These are phyloP conservation scores for Habrosyne pyritoides DNA, from an alignment of 2,888 invertebrate genomes.

Conservation along the genomic window DNA sequence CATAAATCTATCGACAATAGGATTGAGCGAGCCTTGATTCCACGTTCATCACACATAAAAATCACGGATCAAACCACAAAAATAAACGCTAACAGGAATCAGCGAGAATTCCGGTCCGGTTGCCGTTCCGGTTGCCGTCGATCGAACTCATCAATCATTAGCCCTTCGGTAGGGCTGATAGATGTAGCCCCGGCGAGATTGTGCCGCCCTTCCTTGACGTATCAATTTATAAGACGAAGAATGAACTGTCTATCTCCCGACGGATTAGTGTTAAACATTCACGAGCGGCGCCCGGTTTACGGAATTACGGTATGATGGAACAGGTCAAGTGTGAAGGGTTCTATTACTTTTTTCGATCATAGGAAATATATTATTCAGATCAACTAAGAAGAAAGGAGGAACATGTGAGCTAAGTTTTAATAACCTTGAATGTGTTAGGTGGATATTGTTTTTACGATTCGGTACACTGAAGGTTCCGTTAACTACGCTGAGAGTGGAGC, in stretches of 20 bases:
- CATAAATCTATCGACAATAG: not conserved
- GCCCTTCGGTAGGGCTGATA: slow-evolving; percentile 55
- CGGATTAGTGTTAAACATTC: slow-evolving; percentile 60
- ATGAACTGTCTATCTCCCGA: slow-evolving; percentile 64
- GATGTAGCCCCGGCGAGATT: slow-evolving; percentile 70
- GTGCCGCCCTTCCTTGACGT: slow-evolving; percentile 63
- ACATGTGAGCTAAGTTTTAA: too few relatives aligned
- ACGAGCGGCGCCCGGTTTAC: slow-evolving; percentile 17
- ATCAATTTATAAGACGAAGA: slow-evolving; percentile 81
- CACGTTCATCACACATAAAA: slow-evolving; percentile 20
- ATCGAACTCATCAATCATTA: slow-evolving; percentile 74
- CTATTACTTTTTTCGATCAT: not conserved
- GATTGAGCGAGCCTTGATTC: slow-evolving; percentile 4
- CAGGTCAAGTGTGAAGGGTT: not conserved
- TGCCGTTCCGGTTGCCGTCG: slow-evolving; percentile 43
- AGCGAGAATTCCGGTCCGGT: slow-evolving; percentile 36
- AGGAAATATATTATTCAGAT: too few relatives aligned
- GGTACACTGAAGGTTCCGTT: too few relatives aligned
- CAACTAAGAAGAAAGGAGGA: too few relatives aligned
- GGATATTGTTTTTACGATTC: too few relatives aligned
- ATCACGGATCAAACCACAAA: slow-evolving; percentile 31
- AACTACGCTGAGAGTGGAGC: too few relatives aligned
- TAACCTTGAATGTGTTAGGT: too few relatives aligned
- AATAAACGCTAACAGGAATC: slow-evolving; percentile 37
- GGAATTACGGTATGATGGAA: slow-evolving; percentile 4